phyloP scores from a whole-genome alignment of 1,140 invertebrate genomes.

The Drosophila orena region DNA sequence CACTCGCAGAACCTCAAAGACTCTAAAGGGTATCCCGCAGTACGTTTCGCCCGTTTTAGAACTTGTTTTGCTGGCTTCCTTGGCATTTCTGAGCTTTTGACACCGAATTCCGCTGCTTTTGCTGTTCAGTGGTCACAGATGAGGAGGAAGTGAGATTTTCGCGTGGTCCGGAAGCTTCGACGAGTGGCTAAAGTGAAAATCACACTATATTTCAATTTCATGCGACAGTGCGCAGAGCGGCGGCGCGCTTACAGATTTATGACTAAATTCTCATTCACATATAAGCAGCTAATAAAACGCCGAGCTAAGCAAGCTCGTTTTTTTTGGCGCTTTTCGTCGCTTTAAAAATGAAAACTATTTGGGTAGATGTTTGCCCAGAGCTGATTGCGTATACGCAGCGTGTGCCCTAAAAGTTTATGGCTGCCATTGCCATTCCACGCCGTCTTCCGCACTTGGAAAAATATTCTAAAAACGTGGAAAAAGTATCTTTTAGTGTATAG shows the following conservation, averaged over 20 bases:
- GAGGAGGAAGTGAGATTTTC: background rate
- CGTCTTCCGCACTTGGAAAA: slow-evolving; percentile 1
- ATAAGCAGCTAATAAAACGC: slow-evolving; percentile 81
- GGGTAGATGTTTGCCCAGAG: slow-evolving; percentile 73
- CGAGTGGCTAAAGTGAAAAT: slow-evolving; percentile 74
- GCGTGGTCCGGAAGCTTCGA: slow-evolving; percentile 13
- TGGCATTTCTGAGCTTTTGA: slow-evolving; percentile 61
- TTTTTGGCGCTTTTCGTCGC: slow-evolving; percentile 21
- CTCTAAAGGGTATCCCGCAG: slow-evolving; percentile 31
- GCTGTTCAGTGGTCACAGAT: slow-evolving; percentile 14
- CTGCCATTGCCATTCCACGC: slow-evolving; percentile 45
- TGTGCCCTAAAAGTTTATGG: slow-evolving; percentile 66
- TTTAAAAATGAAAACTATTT: slow-evolving; percentile 79
- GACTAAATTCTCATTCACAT: slow-evolving; percentile 81
- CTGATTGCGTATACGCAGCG: slow-evolving; percentile 81
- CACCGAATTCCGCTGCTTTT: slow-evolving; percentile 64
- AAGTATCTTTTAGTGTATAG: no score
- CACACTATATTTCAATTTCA: slow-evolving; percentile 83
- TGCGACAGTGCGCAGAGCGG: slow-evolving; percentile 72
- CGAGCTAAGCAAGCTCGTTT: slow-evolving; percentile 72
- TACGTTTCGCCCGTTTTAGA: background rate
- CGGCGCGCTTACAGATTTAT: slow-evolving; percentile 74
- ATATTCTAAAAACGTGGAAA: background rate
- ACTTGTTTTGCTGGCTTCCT: slow-evolving; percentile 36
- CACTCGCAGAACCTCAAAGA: background rate